A percentile compares a stretch with the other conserved stretches of the same genome.
Evolutionary conservation across 2,888 invertebrate species (phyloP).

Genomic region (Lasioglossum malachurum): DNA sequence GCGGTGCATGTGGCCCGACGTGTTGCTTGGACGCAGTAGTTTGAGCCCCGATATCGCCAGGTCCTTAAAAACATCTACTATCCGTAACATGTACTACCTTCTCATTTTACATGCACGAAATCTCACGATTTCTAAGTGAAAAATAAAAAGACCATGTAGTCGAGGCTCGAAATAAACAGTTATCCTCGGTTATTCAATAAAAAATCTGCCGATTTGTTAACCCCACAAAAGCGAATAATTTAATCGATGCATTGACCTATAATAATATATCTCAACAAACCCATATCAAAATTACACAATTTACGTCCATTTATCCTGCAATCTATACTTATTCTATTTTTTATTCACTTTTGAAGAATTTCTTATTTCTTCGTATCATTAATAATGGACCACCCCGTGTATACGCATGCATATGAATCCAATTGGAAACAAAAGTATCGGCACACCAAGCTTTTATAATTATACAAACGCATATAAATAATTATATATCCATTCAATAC

Average conservation of each 20-base stretch:
- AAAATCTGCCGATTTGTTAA: too few relatives aligned
- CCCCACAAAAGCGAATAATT: too few relatives aligned
- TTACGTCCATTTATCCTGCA: too few relatives aligned
- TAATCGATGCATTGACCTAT: too few relatives aligned
- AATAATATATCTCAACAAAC: too few relatives aligned
- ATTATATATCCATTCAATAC: not conserved
- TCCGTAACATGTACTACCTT: not conserved
- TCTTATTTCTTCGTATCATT: not conserved
- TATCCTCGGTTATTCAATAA: too few relatives aligned
- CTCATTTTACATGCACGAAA: not conserved
- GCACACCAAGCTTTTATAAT: too few relatives aligned
- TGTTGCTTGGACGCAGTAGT: constrained; percentile 71
- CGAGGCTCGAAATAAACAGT: not conserved
- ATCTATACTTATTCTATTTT: too few relatives aligned
- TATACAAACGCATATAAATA: not conserved
- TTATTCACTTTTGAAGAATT: not conserved
- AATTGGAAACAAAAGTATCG: too few relatives aligned
- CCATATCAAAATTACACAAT: too few relatives aligned
- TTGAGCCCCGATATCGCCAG: constrained; percentile 83
- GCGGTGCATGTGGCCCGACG: constrained; percentile 77
- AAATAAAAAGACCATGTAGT: not conserved
- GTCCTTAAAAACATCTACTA: constrained; percentile 80
- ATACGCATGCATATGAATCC: not conserved
- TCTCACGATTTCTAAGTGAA: not conserved
- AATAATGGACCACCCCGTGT: not conserved